phyloP scores from a whole-genome alignment of 2,888 invertebrate genomes.

The Drosophila colorata region DNA sequence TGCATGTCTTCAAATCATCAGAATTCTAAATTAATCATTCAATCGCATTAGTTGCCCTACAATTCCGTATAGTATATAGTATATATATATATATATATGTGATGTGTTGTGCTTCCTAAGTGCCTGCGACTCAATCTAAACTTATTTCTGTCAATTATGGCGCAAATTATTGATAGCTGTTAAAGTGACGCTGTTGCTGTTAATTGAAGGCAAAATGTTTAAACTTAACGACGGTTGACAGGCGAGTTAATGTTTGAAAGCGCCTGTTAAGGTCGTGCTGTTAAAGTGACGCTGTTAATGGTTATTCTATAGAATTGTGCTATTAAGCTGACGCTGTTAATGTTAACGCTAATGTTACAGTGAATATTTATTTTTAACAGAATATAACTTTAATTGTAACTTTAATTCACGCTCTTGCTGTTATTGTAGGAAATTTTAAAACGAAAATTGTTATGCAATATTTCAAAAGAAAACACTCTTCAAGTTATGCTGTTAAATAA shows the following conservation, averaged over 20 bases:
- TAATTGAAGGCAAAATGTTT: background rate
- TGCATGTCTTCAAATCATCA: constrained; percentile 65
- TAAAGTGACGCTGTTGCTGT: constrained; percentile 8
- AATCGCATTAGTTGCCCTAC: constrained; percentile 49
- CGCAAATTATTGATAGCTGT: constrained; percentile 2
- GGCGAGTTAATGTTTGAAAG: too few species aligned
- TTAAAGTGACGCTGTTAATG: too few species aligned
- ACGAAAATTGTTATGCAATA: too few species aligned
- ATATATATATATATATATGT: constrained; percentile 1
- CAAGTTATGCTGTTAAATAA: too few species aligned
- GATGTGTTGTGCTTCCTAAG: constrained; percentile 22
- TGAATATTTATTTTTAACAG: too few species aligned
- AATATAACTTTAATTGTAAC: too few species aligned
- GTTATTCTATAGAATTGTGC: too few species aligned
- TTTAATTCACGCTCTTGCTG: background rate
- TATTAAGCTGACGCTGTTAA: too few species aligned
- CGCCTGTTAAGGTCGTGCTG: too few species aligned
- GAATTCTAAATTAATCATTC: constrained; percentile 69
- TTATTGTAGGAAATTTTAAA: background rate
- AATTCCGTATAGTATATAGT: constrained; percentile 9
- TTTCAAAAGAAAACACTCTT: too few species aligned
- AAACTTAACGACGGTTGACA: too few species aligned
- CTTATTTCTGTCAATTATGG: background rate
- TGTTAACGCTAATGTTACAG: too few species aligned
- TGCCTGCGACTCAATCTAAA: constrained; percentile 33